Base-by-base conservation (phyloP, 2,113 vertebrate genomes). In the Callocephalon fimbriatum region DNA sequence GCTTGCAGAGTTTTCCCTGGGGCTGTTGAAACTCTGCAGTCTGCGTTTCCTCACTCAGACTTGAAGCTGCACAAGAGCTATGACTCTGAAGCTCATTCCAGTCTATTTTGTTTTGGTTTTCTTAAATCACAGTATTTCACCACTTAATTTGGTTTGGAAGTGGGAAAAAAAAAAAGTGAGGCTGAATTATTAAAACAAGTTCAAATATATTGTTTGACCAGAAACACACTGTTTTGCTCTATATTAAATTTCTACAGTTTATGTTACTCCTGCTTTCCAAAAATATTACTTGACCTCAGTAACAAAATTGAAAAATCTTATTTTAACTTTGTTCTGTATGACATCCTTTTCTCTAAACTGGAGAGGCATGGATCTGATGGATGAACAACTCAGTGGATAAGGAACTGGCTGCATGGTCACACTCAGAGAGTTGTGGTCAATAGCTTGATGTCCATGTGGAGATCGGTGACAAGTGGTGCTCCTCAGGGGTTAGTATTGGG, bases 101-200 rank as follows among this genome's bases (percentile, higher is more conserved):
- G 6, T 44, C 48, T 0, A 0, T 32, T 81, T 78, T 71, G 18
- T 4, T 82, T 54, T 1, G 0, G 16, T 74, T 73, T 72, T 76
- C 61, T 74, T 54, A 78, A 93, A 77, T 74, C 17, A 48, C 9
- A 32, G 6, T 50, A 83, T 61, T 91, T 91, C 27, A 35, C 40
- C 77, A 53, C 2, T 62, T 45, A 44, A 62, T 61, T 71, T 66
- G 5, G 7, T 13, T 35, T 76, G 12, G 26, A 62, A 68, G 29
- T 10, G 4, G 4, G 7, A 50, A 26, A 76, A 45, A 70, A 70
- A 48, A 71, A 48, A 14, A 2, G 7, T 35, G 31, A 72, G 7
- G 2, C 31, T 79, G 47, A 82, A 68, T 59, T 51, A 44, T 31
- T 72, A 38, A 72, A 80, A 65, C 14, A 75, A 78, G 12, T 68